Evolutionary conservation across 2,113 vertebrate species (phyloP).

Genomic region (Aldabrachelys gigantea): DNA sequence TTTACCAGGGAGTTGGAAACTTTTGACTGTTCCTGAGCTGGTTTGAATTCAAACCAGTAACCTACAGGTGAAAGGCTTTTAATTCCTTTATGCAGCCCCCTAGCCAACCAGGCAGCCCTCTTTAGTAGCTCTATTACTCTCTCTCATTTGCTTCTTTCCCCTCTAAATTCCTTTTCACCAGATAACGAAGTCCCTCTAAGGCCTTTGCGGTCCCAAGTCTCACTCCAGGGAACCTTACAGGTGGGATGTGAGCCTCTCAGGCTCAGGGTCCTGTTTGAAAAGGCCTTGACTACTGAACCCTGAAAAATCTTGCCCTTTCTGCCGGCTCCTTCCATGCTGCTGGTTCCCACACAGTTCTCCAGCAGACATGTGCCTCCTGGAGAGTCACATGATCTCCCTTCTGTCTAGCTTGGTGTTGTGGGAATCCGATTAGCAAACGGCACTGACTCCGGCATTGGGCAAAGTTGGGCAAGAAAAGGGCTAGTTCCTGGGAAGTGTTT

Average conservation of each 20-base stretch:
- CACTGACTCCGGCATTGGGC: constrained; percentile 52
- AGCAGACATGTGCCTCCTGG: constrained; percentile 27
- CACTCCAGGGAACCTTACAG: neutral
- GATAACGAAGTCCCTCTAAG: neutral
- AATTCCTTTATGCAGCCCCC: neutral
- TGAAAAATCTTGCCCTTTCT: constrained; percentile 58
- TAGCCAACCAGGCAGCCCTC: neutral
- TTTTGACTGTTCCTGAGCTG: neutral
- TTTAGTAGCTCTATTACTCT: accelerated
- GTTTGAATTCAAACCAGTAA: neutral
- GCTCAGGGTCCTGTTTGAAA: constrained; percentile 19
- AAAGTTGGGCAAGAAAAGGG: constrained; percentile 53
- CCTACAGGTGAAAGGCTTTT: neutral
- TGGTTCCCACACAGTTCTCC: constrained; percentile 72
- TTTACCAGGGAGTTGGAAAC: neutral
- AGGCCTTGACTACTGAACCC: constrained; percentile 70
- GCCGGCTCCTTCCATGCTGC: constrained; percentile 30
- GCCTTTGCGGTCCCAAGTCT: neutral
- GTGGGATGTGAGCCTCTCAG: constrained; percentile 31
- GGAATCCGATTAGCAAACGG: constrained; percentile 74
- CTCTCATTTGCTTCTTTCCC: accelerated
- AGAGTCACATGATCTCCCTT: constrained; percentile 66
- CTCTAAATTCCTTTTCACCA: neutral
- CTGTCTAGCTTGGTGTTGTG: constrained; percentile 36
- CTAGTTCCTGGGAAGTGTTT: constrained; percentile 69